Base-by-base conservation (phyloP, 1,140 invertebrate genomes). In the Stratiolaelaps scimitus region DNA sequence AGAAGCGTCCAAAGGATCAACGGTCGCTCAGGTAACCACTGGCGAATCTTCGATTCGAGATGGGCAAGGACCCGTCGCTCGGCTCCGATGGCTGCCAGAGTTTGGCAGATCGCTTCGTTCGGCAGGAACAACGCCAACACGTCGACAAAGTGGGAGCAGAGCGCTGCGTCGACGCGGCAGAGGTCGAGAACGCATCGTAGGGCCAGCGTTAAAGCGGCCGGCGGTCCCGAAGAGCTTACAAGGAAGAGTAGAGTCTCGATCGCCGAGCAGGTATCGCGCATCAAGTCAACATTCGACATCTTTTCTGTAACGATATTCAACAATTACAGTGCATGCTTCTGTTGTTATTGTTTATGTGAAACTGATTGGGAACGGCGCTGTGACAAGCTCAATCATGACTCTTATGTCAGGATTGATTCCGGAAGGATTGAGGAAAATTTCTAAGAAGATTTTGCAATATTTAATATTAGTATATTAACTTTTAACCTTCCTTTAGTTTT, bases 1-100 rank as follows among this genome's bases (percentile, higher is more conserved):
- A 92, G 75, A 56, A 89, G 76, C 0, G 86, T 88, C 71, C 85
- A 88, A 2, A 89, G 75, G 75, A 87, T 84, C 1, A 85, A 81
- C 74, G 79, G 69, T 34, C 34, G 53, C 23, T 60, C 15, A 17
- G 60, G 44, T 10, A 66, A 19, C 56, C 26, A 26, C 19, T 66
- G 20, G 2, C 28, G 13, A 10, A 43, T 65, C 56, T 64, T 67
- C 6, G 34, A 26, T 40, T 67, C 53, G 7, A 56, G 34, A 20
- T 65, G 46, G 34, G 44, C 53, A 7, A 56, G 64, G 71, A 64
- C 43, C 69, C 40, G 66, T 43, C 68, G n/a, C 68, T 60, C 53
- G 23, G 53, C 81, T 43, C 84, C 86, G 53, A 89, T 82, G 10
- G 86, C 86, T 1, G 84, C 84, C 20, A 89, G 73, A 56, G 84